Conservation (phyloP, 2,888 invertebrate genomes). For the Drosophila paramelanica region DNA sequence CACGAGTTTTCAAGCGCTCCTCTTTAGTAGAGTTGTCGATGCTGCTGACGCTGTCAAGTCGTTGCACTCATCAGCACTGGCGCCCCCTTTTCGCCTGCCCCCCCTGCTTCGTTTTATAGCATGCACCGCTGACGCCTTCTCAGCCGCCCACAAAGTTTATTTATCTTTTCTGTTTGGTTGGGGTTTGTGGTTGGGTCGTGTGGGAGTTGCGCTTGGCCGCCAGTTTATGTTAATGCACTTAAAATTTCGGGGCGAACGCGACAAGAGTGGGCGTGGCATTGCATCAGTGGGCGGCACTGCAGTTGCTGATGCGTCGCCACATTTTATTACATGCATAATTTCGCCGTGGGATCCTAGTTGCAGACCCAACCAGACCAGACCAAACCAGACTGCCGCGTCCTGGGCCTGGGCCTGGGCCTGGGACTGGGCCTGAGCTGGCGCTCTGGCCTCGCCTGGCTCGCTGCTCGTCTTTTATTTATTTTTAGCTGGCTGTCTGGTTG, state of each 20-base stretch:
- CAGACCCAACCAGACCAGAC: constrained; percentile 6
- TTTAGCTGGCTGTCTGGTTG: constrained; percentile 53
- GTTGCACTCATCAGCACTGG: constrained; percentile 83
- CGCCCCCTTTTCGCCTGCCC: not conserved
- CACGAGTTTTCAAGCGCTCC: constrained; percentile 21
- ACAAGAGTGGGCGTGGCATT: constrained; percentile 57
- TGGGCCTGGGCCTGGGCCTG: not conserved
- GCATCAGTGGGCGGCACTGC: constrained; percentile 49
- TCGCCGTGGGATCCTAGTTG: constrained; percentile 69
- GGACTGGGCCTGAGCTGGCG: no score
- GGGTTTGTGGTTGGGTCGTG: not conserved
- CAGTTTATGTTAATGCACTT: constrained; percentile 83
- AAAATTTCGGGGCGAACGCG: constrained; percentile 69
- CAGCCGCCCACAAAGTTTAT: constrained; percentile 69
- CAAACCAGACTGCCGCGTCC: constrained; percentile 5
- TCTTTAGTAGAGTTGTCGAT: constrained; percentile 17
- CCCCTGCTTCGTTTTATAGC: not conserved
- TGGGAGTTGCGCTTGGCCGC: constrained; percentile 32
- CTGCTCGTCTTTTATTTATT: constrained; percentile 76
- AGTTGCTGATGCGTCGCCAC: constrained; percentile 70
- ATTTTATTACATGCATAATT: constrained; percentile 84
- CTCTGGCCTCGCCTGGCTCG: constrained; percentile 25
- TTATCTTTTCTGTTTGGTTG: constrained; percentile 61
- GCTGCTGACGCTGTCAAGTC: constrained; percentile 71
- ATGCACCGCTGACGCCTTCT: not conserved